phyloP scores from a whole-genome alignment of 1,140 invertebrate genomes.

The Lordiphosa clarofinis region DNA sequence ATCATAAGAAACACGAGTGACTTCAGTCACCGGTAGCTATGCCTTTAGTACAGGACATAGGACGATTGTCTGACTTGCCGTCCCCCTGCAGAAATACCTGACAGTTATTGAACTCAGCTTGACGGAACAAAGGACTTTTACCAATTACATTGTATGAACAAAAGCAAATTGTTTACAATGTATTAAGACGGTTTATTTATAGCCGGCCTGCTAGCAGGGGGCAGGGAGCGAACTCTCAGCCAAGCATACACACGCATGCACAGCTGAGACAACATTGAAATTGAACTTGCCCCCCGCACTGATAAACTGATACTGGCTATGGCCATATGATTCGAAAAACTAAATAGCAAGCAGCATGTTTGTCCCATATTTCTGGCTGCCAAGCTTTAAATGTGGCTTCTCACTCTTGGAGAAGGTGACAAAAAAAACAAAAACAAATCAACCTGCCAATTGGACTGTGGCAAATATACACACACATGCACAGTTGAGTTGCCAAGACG shows the following conservation, averaged over 20 bases:
- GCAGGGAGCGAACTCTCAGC: slow-evolving; percentile 1
- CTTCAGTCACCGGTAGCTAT: no score
- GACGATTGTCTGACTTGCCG: neutral
- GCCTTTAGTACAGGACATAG: neutral
- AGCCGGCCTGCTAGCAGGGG: slow-evolving; percentile 32
- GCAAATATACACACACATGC: slow-evolving; percentile 9
- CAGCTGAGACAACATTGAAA: slow-evolving; percentile 18
- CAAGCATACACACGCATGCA: slow-evolving; percentile 1
- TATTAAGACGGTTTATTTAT: slow-evolving; percentile 43
- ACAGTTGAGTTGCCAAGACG: slow-evolving; percentile 6
- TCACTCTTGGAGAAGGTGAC: slow-evolving; percentile 22
- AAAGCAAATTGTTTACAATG: no score
- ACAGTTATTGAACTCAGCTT: no score
- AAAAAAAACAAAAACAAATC: slow-evolving; percentile 55
- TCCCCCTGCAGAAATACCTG: no score
- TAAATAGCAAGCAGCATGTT: neutral
- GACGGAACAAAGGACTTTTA: neutral
- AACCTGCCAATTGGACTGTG: slow-evolving; percentile 49
- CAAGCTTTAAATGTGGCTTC: neutral
- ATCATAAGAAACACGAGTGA: no score
- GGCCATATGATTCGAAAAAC: neutral
- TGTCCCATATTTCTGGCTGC: no score
- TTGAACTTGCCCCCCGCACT: slow-evolving; percentile 38
- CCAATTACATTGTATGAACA: neutral
- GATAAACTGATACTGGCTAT: slow-evolving; percentile 1